Conservation (phyloP, 2,888 invertebrate genomes). For the Synanthedon vespiformis region DNA sequence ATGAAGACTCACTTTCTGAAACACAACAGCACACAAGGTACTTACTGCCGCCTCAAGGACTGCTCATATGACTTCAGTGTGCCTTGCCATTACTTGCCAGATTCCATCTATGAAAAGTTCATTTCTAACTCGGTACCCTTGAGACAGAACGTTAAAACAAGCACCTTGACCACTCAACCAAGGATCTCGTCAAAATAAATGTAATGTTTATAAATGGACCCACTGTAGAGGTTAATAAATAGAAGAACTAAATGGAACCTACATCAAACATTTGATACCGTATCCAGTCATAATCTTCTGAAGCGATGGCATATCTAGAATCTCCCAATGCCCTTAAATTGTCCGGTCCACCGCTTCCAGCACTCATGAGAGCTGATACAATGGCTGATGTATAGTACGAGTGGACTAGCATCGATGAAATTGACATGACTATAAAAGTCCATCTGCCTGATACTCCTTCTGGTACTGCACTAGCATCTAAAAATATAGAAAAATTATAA, state of each 20-base stretch:
- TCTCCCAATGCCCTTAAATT: conserved; percentile 37
- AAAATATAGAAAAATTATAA: not conserved
- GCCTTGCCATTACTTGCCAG: too few species aligned
- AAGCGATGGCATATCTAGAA: conserved; percentile 44
- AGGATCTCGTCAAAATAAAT: too few species aligned
- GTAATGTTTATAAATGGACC: too few species aligned
- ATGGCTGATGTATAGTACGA: conserved; percentile 58
- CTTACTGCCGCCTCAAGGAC: too few species aligned
- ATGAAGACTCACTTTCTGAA: too few species aligned
- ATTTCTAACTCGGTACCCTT: too few species aligned
- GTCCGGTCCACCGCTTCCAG: conserved; percentile 36
- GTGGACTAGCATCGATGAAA: conserved; percentile 50
- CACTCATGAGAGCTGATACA: conserved; percentile 49
- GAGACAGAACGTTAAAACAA: too few species aligned
- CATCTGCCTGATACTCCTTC: conserved; percentile 39
- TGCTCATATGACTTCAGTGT: too few species aligned
- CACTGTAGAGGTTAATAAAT: too few species aligned
- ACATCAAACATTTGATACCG: conserved; percentile 45
- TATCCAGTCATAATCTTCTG: conserved; percentile 46
- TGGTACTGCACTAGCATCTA: conserved; percentile 52
- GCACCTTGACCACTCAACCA: too few species aligned
- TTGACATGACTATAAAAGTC: conserved; percentile 42
- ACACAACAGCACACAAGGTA: too few species aligned
- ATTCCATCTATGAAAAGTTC: too few species aligned
- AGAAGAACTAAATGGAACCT: conserved; percentile 10